Evolutionary conservation across 2,888 invertebrate species (phyloP).

Genomic region (Parnassius orleans): DNA sequence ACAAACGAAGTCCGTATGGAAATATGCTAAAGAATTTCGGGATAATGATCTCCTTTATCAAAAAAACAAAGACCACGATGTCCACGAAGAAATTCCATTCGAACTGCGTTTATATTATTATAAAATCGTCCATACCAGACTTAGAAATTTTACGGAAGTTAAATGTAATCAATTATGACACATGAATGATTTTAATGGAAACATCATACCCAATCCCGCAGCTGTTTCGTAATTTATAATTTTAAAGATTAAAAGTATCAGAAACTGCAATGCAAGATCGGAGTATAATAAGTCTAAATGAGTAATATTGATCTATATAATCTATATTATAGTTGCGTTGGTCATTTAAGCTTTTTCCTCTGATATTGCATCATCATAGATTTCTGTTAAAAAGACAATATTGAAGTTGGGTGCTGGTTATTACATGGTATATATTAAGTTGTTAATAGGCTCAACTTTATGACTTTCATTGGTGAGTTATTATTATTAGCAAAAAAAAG

Average conservation of each 20-base stretch:
- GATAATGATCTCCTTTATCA: constrained; percentile 21
- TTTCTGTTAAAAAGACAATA: constrained; percentile 45
- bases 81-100: constrained; percentile 39
- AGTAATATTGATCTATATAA: not conserved
- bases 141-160: constrained; percentile 1
- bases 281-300: constrained; percentile 30
- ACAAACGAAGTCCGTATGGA: constrained; percentile 20
- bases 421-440: constrained; percentile 41
- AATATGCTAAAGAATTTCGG: constrained; percentile 11
- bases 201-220: constrained; percentile 36
- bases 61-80: constrained; percentile 32
- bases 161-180: not conserved
- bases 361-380: constrained; percentile 59
- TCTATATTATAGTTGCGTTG: not conserved
- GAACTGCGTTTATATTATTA: constrained; percentile 33
- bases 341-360: constrained; percentile 38
- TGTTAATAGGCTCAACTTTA: constrained; percentile 57
- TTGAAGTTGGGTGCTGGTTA: constrained; percentile 44
- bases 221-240: constrained; percentile 20
- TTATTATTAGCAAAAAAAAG: not conserved
- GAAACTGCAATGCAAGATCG: constrained; percentile 35
- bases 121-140: constrained; percentile 41
- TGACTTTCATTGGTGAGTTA: constrained; percentile 34
- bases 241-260: constrained; percentile 23
- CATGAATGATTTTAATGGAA: constrained; percentile 45